Evolutionary conservation across 1,140 invertebrate genomes (phyloP).

Genomic region (Eumaeus atala): DNA sequence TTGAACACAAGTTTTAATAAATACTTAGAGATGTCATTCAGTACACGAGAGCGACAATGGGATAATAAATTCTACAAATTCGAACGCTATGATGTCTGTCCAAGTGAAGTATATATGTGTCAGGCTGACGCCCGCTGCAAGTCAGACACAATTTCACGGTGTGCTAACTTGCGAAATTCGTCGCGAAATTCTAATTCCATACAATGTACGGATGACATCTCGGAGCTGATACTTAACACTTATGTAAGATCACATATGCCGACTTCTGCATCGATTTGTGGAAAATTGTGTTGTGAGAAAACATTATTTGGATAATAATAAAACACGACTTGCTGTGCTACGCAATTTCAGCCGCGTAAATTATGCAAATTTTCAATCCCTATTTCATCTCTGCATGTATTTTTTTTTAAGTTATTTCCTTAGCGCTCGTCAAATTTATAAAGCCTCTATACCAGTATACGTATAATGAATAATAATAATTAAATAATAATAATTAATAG

Average conservation of each 20-base stretch:
- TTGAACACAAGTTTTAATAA: background rate
- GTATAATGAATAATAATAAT: too few relatives aligned
- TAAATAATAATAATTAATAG: too few relatives aligned
- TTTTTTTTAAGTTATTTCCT: too few relatives aligned
- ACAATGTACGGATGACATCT: conserved; percentile 42
- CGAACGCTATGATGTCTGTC: conserved; percentile 53
- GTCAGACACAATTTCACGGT: conserved; percentile 67
- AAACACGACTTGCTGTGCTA: too few relatives aligned
- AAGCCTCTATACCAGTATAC: too few relatives aligned
- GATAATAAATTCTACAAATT: conserved; percentile 27
- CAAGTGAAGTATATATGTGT: conserved; percentile 48
- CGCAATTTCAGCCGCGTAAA: too few relatives aligned
- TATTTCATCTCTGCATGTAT: too few relatives aligned
- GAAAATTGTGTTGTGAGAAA: too few relatives aligned
- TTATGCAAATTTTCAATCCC: too few relatives aligned
- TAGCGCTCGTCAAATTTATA: too few relatives aligned
- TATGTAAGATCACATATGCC: conserved; percentile 20
- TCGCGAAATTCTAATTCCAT: conserved; percentile 63
- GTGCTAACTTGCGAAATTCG: conserved; percentile 62
- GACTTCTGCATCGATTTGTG: conserved; percentile 8
- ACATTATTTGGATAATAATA: too few relatives aligned
- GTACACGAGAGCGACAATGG: background rate
- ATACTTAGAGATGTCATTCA: background rate
- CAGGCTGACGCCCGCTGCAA: conserved; percentile 53
- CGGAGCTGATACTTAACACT: conserved; percentile 31